Conservation (phyloP, 1,140 invertebrate genomes). For the Dolichoris vasculosae region DNA sequence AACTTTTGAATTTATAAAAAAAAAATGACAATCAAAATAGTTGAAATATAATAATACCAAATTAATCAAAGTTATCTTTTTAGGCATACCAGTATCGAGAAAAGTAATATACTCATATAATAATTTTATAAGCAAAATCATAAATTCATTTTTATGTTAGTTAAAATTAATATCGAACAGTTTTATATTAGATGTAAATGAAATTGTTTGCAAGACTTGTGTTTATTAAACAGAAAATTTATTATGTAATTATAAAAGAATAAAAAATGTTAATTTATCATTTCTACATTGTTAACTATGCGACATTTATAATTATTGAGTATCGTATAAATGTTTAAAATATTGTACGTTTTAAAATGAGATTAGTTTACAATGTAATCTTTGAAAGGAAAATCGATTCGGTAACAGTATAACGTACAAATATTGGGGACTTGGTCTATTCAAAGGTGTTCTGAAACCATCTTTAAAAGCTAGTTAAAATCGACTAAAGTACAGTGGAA, state of each 20-base stretch:
- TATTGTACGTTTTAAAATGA: no score
- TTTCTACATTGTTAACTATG: not conserved
- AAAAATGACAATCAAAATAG: no score
- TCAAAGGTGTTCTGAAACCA: conserved; percentile 1
- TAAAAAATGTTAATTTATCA: no score
- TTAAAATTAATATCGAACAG: not conserved
- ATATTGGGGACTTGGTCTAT: not conserved
- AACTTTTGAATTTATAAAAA: no score
- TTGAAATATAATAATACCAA: no score
- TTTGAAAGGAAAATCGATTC: not conserved
- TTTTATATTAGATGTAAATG: not conserved
- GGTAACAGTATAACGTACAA: not conserved
- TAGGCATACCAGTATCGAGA: no score
- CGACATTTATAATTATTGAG: not conserved
- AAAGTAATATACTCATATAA: no score
- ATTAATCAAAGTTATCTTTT: no score
- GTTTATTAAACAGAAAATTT: not conserved
- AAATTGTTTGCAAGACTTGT: not conserved
- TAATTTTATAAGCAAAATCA: no score
- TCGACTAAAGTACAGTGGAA: not conserved
- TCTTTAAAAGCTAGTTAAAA: not conserved
- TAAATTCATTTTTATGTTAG: no score
- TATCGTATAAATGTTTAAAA: not conserved
- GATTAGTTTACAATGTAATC: not conserved
- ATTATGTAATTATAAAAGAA: no score